Base-by-base conservation (phyloP, 1,140 invertebrate genomes). In the Contarinia nasturtii region DNA sequence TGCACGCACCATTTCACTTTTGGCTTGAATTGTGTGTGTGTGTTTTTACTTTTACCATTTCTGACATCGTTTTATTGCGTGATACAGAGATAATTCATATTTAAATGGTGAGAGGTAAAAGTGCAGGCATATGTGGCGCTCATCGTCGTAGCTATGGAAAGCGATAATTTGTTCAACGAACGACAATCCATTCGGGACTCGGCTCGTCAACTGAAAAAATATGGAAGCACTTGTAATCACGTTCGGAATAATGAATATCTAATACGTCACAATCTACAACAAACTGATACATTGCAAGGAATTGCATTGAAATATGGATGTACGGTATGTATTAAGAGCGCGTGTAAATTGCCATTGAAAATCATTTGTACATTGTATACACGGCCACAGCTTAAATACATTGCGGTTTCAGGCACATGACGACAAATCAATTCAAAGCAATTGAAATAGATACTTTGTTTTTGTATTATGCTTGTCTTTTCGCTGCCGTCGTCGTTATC, bases 231-330 rank as follows among this genome's bases (percentile, higher is more conserved):
- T 36, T 79, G 80, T 51, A 85, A 75, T 66, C 66, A 73, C 59
- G 60, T 70, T 52, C 65, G 61, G 37, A 70, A 67, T 50, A 70
- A 71, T 55, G 79, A 83, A 56, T 76, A 74, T 54, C 75, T 80
- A 54, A 71, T 91, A 48, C 83, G 86, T 63, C 87, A 93, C 63
- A 70, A 68, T 37, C 76, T 94, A 49, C 66, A 73, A 21, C 74
- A 80, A 58, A 76, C 74, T 15, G 90, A 94, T 63, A 93, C 89
- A n/a, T 67, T 94, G 49, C 86, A 90, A 71, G 88, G 89, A 54
- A 80, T 94, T 52, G 86, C 89, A 19, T 70, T 93, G 27, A 90
- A 86, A 74, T 92, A 92, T 70, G 82, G 85, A 59, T 82, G 86
- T 54, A 87, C 86, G 60, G 88, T 93, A 73, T 75, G 79, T 76